These are phyloP conservation scores for Sphecodes monilicornis DNA, from an alignment of 2,888 invertebrate genomes.

Conservation along the genomic window DNA sequence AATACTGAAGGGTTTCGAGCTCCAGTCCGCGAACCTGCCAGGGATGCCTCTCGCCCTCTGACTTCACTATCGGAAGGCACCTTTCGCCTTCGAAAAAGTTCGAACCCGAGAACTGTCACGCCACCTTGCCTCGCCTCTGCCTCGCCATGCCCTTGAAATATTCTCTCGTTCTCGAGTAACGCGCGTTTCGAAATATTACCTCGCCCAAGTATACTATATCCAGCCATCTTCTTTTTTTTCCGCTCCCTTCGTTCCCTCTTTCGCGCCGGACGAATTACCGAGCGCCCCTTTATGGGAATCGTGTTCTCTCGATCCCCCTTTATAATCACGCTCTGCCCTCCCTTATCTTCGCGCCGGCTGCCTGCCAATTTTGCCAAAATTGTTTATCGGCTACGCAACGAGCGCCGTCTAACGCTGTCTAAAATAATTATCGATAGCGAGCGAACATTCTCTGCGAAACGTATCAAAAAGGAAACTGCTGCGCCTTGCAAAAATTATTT, in stretches of 20 bases:
- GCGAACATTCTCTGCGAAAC: not conserved
- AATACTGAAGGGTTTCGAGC: constrained; percentile 83
- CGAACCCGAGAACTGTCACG: constrained; percentile 53
- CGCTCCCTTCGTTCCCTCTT: not conserved
- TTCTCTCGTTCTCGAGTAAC: constrained; percentile 15
- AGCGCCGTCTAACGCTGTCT: not conserved
- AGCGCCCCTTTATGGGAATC: constrained; percentile 5
- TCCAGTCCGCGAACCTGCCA: constrained; percentile 70
- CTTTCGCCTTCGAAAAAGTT: constrained; percentile 52
- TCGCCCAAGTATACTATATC: not conserved
- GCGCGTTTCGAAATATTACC: not conserved
- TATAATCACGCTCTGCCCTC: constrained; percentile 3
- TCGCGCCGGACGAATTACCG: not conserved
- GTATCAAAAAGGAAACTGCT: not conserved
- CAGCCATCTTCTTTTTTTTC: constrained; percentile 4
- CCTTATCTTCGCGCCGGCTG: not conserved
- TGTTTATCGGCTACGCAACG: not conserved
- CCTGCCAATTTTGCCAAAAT: not conserved
- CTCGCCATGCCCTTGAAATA: constrained; percentile 43
- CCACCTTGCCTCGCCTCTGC: constrained; percentile 11
- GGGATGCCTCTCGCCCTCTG: constrained; percentile 67
- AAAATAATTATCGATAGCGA: not conserved
- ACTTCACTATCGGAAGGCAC: constrained; percentile 55
- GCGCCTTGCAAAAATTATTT: not conserved
- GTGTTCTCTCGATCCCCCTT: constrained; percentile 7